phyloP scores from a whole-genome alignment of 2,797 vertebrate species.

The Tapera naevia region DNA sequence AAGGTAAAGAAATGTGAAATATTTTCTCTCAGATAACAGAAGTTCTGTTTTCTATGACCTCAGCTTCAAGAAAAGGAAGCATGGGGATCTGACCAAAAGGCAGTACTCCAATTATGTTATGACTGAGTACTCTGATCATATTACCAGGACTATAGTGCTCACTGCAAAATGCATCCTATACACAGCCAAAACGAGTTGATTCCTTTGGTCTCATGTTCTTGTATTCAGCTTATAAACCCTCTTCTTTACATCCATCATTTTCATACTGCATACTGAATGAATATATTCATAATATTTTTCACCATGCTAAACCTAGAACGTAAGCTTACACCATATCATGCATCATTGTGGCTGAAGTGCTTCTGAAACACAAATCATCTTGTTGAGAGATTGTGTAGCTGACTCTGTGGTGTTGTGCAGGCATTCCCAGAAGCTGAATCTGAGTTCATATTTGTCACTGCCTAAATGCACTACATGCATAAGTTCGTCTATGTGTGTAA shows the following conservation, averaged over 20 bases:
- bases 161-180: background rate
- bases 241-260: background rate
- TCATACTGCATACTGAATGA: background rate
- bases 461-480: background rate
- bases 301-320: accelerated
- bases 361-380: background rate
- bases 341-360: background rate
- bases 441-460: background rate
- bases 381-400: background rate
- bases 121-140: background rate
- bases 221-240: background rate
- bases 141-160: background rate
- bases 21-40: background rate
- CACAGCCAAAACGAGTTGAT: background rate
- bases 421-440: background rate
- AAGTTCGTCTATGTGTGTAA: background rate
- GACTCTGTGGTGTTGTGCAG: background rate
- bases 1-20: background rate
- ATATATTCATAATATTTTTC: background rate
- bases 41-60: background rate
- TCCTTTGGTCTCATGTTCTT: background rate
- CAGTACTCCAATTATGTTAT: background rate
- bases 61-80: background rate
- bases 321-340: background rate
- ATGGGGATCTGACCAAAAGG: background rate